Percentiles rank a stretch among this genome's conserved stretches.
These are phyloP conservation scores for Naja naja DNA, from an alignment of 2,113 vertebrate species.

Conservation along the genomic window DNA sequence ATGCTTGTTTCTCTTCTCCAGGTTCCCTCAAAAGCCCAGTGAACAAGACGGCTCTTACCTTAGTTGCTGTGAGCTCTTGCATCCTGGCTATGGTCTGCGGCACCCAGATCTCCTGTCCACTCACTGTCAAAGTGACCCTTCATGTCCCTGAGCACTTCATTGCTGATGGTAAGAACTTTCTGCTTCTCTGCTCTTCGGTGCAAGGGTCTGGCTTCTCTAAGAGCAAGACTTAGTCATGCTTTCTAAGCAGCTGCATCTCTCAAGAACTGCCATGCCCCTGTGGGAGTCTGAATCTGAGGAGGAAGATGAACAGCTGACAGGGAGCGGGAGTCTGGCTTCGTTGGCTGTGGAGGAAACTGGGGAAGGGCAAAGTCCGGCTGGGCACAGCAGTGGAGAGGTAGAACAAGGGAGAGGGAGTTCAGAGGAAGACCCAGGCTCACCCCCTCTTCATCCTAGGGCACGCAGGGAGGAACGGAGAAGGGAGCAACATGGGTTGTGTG, in stretches of 20 bases:
- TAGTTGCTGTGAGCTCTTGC: slow-evolving; percentile 95
- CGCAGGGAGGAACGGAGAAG: too few relatives aligned
- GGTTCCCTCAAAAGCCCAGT: slow-evolving; percentile 91
- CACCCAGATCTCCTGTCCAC: slow-evolving; percentile 90
- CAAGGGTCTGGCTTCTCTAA: background rate
- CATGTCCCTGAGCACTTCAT: slow-evolving; percentile 98
- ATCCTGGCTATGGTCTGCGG: slow-evolving; percentile 94
- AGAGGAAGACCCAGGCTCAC: too few relatives aligned
- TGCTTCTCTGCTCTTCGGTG: background rate
- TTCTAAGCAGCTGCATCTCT: background rate
- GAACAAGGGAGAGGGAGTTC: too few relatives aligned
- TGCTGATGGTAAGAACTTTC: slow-evolving; percentile 86
- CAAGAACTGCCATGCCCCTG: background rate
- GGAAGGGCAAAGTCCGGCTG: too few relatives aligned
- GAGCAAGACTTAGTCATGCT: too few relatives aligned
- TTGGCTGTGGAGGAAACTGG: too few relatives aligned
- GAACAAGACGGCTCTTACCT: slow-evolving; percentile 91
- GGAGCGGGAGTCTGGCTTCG: too few relatives aligned
- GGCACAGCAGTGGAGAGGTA: too few relatives aligned
- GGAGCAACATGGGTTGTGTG: too few relatives aligned
- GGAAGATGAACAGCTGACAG: too few relatives aligned
- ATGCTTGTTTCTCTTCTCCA: slow-evolving; percentile 55
- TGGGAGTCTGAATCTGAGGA: too few relatives aligned
- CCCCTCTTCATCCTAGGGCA: too few relatives aligned
- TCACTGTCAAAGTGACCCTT: slow-evolving; percentile 94